Base-by-base conservation (phyloP, 2,797 vertebrate species). In the Anguilla pacifica region DNA sequence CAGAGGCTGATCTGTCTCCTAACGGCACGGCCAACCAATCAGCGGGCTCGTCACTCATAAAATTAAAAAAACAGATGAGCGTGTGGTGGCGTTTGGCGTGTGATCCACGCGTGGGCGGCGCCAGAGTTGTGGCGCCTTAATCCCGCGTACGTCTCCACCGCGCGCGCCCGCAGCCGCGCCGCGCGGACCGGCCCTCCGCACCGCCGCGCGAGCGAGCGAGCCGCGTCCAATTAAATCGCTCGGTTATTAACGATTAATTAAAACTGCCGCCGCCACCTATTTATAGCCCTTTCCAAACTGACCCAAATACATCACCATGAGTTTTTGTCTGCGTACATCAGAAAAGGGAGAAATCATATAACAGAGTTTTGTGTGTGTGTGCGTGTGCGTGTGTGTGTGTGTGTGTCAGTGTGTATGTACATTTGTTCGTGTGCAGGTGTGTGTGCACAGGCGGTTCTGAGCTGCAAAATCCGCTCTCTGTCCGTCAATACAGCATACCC, bases 251-350 rank as follows among this genome's bases (percentile, higher is more conserved):
- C 91, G 90, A 91, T 92, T 95, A 95, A 94, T 95, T 95, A 94
- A 92, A 83, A 87, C 90, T 92, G 89, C 88, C 89, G 88, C 92
- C 92, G 35, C 88, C 86, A 88, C 85, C 93, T 92, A 91, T 92
- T 94, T 94, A 94, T 94, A 95, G 95, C 89, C 90, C 90, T 91
- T 93, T 91, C 91, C 93, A 94, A 94, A 94, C 91, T 95, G 95
- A 96, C 95, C 95, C 92, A 95, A 94, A 96, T 95, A 94, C 93
- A 94, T 95, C 92, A 92, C 93, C 91, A 95, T 93, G 93, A 94
- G 92, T 94, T 94, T 94, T 92, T 91, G 92, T 94, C 91, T 89
- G 86, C 87, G 84, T 91, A 93, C 91, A 91, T 94, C 93, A 94
- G 53, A 92, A 90, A 64, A n/a, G 61, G 61, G 86, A 90, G 90